Evolutionary conservation across 1,140 invertebrate genomes (phyloP).

Genomic region (Parapsyche elsis): DNA sequence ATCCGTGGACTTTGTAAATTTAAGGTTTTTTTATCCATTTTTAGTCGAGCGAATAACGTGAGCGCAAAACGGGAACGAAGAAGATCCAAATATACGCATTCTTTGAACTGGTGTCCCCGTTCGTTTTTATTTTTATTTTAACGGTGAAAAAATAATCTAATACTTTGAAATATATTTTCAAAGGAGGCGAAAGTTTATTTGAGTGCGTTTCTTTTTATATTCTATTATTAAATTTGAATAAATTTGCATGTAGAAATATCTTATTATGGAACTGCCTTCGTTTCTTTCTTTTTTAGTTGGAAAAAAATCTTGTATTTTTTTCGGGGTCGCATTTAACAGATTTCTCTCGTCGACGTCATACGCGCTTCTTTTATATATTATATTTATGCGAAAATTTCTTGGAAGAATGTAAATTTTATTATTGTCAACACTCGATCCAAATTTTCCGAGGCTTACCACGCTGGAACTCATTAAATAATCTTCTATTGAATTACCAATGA

Average conservation of each 20-base stretch:
- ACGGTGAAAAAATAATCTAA: background rate
- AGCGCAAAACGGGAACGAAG: too few species aligned
- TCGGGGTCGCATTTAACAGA: too few species aligned
- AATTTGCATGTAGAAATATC: background rate
- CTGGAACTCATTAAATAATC: conserved; percentile 24
- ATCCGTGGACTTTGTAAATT: background rate
- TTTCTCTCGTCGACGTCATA: too few species aligned
- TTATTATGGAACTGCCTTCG: background rate
- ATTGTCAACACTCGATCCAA: conserved; percentile 29
- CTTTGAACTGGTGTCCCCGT: too few species aligned
- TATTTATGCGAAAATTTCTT: too few species aligned
- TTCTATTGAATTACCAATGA: conserved; percentile 28
- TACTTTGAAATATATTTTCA: background rate
- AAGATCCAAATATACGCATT: too few species aligned
- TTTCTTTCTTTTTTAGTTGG: too few species aligned
- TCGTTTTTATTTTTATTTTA: too few species aligned
- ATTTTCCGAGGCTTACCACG: conserved; percentile 8
- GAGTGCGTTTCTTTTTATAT: background rate
- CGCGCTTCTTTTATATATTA: too few species aligned
- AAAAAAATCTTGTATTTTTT: too few species aligned
- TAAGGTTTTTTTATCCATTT: too few species aligned
- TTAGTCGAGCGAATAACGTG: too few species aligned
- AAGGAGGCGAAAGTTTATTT: background rate
- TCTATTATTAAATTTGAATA: conserved; percentile 1
- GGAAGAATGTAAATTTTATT: conserved; percentile 8